Evolutionary conservation across 2,888 invertebrate genomes (phyloP).

Genomic region (Bellardia pandia): DNA sequence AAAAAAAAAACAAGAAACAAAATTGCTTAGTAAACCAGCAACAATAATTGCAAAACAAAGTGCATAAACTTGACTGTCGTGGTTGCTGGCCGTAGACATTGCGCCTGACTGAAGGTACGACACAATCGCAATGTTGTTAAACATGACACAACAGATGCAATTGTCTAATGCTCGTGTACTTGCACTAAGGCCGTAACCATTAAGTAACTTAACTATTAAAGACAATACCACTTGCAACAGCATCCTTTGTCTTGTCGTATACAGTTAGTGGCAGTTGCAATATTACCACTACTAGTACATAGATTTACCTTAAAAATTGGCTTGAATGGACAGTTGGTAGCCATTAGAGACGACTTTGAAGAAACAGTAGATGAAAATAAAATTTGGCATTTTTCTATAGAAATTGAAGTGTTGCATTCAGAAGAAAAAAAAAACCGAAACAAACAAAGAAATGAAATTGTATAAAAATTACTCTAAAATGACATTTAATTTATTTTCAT

Average conservation of each 20-base stretch:
- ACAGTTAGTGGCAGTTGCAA: conserved; percentile 39
- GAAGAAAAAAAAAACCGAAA: background rate
- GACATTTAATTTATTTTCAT: conserved; percentile 72
- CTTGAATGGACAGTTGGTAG: conserved; percentile 56
- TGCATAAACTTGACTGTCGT: conserved; percentile 68
- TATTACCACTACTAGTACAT: background rate
- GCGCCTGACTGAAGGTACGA: conserved; percentile 37
- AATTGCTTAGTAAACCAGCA: conserved; percentile 30
- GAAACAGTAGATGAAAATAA: conserved; percentile 49
- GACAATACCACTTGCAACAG: conserved; percentile 58
- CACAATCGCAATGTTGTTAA: conserved; percentile 36
- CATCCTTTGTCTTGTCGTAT: conserved; percentile 58
- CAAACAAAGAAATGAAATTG: conserved; percentile 47
- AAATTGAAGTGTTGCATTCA: conserved; percentile 64
- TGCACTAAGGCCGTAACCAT: conserved; percentile 15
- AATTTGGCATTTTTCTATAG: conserved; percentile 66
- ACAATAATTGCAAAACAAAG: conserved; percentile 50
- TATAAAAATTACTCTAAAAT: conserved; percentile 68
- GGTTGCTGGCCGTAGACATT: conserved; percentile 17
- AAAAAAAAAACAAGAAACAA: conserved; percentile 9
- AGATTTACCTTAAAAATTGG: conserved; percentile 55
- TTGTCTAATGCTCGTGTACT: conserved; percentile 49
- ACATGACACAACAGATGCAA: conserved; percentile 68
- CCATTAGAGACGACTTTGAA: conserved; percentile 33
- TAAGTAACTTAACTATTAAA: conserved; percentile 57